Percentiles rank a stretch among this genome's conserved stretches.
Evolutionary conservation across 2,888 invertebrate genomes (phyloP).

Genomic region (Cephalotes varians): DNA sequence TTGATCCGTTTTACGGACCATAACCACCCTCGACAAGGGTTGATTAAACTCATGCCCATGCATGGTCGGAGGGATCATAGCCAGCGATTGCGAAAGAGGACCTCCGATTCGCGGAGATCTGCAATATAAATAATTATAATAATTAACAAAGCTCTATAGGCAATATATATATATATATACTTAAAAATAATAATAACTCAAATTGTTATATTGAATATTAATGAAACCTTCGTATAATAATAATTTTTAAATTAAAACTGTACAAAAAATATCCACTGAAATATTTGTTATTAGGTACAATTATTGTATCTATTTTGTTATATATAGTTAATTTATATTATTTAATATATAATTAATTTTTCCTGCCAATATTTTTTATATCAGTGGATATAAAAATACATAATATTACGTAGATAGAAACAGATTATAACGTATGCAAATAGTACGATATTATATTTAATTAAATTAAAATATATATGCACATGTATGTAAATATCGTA

Average conservation of each 20-base stretch:
- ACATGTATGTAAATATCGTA: background rate
- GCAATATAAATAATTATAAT: slow-evolving; percentile 43
- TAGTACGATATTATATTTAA: background rate
- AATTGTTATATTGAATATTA: background rate
- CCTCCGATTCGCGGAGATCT: slow-evolving; percentile 85
- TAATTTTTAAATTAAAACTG: slow-evolving; percentile 5
- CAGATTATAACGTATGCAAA: background rate
- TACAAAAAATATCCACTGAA: background rate
- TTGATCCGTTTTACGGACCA: slow-evolving; percentile 90
- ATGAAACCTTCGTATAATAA: background rate
- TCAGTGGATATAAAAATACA: background rate
- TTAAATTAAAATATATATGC: background rate
- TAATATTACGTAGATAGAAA: background rate
- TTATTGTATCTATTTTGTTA: background rate
- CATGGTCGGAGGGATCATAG: slow-evolving; percentile 85
- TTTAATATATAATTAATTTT: background rate
- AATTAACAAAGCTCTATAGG: slow-evolving; percentile 10
- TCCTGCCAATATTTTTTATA: background rate
- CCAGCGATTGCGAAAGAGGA: slow-evolving; percentile 83
- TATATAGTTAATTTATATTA: background rate
- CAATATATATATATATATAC: background rate
- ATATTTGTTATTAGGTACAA: background rate
- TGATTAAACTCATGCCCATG: slow-evolving; percentile 85
- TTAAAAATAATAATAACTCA: background rate
- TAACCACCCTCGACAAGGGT: slow-evolving; percentile 88